Evolutionary conservation across 2,888 invertebrate genomes (phyloP), one percentile per base, ranked within the genome.

Genomic region (Catotricha subobsoleta): DNA sequence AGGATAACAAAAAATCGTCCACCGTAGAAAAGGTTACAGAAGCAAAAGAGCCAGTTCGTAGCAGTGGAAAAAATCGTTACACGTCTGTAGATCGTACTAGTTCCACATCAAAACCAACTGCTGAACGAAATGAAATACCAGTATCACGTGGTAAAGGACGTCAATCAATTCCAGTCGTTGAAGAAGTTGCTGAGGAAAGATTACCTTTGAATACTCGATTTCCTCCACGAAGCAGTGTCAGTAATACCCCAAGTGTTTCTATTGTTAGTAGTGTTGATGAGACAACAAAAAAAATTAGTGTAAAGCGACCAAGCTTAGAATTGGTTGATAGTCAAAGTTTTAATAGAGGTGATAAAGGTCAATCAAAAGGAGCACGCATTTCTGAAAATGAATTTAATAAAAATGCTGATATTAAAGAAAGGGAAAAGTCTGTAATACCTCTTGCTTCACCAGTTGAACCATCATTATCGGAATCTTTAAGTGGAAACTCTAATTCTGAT

Each of bases 161-260:
- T 31, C 29, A 45, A 6, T 43, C 43, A 37, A 46, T 45, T 19
- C 45, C 48, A 12, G 47, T 45, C 10, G 46, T 44, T 8, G 56
- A 56, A 31, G 54, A 58, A 20, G 54, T 59, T 15, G 59, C 58
- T 33, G 51, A 55, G 6, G 62, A 57, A 44, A 58, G 84, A 49
- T 62, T 86, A 47, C 86, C 86, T 2, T 72, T 76, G n/a, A 82
- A 78, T 53, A 84, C 86, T n/a, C 74, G 86, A 47, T 86, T 84
- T 59, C 83, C 83, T 45, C 80, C 81, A 34, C 76, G 78, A 44
- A 73, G 75, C 49, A 56, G 55, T 19, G 28, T 20, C 38, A 53
- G 34, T 48, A n/a, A n/a, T n/a, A n/a, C n/a, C n/a, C 36, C 36
- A 25, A 67, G 65, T 47, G 67, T 18, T 25, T 19, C 21, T 13